Conservation (phyloP, 2,113 vertebrate species). For the Campylomormyrus tamandua region DNA sequence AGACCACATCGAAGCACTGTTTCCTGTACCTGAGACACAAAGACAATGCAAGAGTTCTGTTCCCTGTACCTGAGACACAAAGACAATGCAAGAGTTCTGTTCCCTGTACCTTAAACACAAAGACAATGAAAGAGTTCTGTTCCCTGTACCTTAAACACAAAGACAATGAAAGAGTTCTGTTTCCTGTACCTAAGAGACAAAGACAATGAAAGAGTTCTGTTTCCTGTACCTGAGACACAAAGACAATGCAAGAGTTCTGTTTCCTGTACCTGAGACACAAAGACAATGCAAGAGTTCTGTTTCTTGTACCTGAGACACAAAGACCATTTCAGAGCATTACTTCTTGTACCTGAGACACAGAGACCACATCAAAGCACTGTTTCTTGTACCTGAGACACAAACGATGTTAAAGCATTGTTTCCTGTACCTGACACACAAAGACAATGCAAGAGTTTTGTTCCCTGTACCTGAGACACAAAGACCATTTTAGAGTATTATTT, state of each 20-base stretch:
- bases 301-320: not conserved
- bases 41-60: not conserved
- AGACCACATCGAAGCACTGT: no score
- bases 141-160: no score
- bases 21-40: not conserved
- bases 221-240: not conserved
- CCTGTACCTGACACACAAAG: not conserved
- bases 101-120: not conserved
- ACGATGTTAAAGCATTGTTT: not conserved
- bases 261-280: not conserved
- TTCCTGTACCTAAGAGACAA: not conserved
- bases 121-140: no score
- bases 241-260: not conserved
- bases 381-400: not conserved
- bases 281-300: not conserved
- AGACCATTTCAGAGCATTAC: not conserved
- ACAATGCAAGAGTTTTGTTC: not conserved
- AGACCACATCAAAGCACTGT: no score
- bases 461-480: not conserved
- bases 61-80: not conserved
- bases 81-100: not conserved
- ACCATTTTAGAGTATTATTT: no score
- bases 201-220: not conserved
- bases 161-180: no score
- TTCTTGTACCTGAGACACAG: not conserved